Evolutionary conservation across 2,797 vertebrate species (phyloP).

Genomic region (Dromococcyx pavoninus): DNA sequence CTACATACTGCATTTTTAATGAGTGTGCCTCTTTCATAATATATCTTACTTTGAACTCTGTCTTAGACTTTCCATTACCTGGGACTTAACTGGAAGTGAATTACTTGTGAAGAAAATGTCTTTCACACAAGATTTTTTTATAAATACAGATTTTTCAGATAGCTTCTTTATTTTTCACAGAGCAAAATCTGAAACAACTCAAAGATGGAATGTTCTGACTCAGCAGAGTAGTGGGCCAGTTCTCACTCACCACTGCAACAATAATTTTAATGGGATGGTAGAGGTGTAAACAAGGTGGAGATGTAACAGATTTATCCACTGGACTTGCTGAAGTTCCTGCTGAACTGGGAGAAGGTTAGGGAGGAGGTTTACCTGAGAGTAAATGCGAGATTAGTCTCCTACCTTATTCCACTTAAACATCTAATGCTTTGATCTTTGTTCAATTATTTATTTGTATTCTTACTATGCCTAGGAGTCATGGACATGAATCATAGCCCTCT

Average conservation of each 20-base stretch:
- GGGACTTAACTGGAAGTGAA: not conserved
- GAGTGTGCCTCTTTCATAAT: not conserved
- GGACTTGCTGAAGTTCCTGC: not conserved
- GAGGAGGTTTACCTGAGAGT: not conserved
- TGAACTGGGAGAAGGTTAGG: not conserved
- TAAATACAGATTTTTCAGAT: not conserved
- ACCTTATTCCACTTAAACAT: not conserved
- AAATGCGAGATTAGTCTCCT: constrained; percentile 4
- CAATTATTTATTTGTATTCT: constrained; percentile 21
- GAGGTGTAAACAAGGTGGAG: not conserved
- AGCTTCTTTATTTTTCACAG: not conserved
- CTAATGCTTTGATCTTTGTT: constrained; percentile 16
- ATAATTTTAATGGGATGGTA: not conserved
- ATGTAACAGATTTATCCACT: not conserved
- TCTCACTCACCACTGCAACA: not conserved
- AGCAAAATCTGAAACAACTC: not conserved
- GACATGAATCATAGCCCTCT: constrained; percentile 19
- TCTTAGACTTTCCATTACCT: not conserved
- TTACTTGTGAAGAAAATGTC: constrained; percentile 18
- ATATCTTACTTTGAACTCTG: not conserved
- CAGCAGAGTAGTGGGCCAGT: not conserved
- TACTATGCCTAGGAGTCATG: not conserved
- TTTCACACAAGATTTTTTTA: not conserved
- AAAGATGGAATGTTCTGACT: not conserved
- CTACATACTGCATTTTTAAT: not conserved